These are phyloP conservation scores for Quiscalus mexicanus DNA, from an alignment of 2,113 vertebrate species.

Conservation along the genomic window DNA sequence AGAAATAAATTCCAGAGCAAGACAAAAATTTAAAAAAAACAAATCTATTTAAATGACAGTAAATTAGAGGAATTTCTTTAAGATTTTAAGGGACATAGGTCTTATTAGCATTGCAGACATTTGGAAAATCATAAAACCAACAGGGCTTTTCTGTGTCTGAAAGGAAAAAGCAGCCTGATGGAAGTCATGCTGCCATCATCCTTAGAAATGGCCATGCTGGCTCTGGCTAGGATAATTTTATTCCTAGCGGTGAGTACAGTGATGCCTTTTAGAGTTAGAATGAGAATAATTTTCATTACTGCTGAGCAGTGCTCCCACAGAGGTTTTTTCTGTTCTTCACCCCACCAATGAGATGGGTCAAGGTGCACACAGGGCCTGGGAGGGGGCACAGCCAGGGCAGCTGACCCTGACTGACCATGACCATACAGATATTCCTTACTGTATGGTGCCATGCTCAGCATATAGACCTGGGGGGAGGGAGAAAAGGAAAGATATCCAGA, in stretches of 20 bases:
- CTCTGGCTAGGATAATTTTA: background rate
- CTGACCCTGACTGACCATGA: rapidly evolving
- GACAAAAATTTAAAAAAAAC: background rate
- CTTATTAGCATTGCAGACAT: background rate
- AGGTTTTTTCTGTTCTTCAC: background rate
- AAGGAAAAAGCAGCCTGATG: background rate
- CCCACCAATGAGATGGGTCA: background rate
- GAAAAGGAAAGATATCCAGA: background rate
- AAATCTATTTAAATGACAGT: background rate
- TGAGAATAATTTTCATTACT: background rate
- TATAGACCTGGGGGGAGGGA: background rate
- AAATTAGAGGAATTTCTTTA: background rate
- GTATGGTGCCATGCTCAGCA: rapidly evolving
- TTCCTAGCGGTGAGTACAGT: background rate
- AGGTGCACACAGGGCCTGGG: rapidly evolving
- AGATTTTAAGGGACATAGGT: background rate
- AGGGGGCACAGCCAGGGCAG: background rate
- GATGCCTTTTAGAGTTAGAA: rapidly evolving
- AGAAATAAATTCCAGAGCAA: background rate
- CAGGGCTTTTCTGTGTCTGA: background rate
- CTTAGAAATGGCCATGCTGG: background rate
- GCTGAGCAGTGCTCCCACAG: background rate
- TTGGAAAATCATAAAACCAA: background rate
- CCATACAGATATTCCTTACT: rapidly evolving
- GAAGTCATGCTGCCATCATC: background rate